Evolutionary conservation across 2,888 invertebrate genomes (phyloP).

Genomic region (Drosophila percnosoma): DNA sequence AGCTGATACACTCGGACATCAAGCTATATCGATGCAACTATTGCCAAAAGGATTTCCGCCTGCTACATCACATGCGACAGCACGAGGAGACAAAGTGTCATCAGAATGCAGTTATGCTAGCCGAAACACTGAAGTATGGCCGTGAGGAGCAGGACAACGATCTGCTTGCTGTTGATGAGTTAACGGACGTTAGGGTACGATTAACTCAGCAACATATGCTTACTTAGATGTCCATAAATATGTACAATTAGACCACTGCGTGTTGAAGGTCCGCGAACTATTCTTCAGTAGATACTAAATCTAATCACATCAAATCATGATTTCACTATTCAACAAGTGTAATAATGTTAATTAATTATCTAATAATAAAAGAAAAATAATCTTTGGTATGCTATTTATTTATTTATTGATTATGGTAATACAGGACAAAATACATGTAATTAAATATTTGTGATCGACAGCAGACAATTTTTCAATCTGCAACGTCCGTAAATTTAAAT

Average conservation of each 20-base stretch:
- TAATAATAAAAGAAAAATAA: background rate
- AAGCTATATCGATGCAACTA: slow-evolving; percentile 82
- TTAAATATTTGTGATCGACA: background rate
- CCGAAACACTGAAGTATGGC: slow-evolving; percentile 57
- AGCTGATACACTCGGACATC: slow-evolving; percentile 82
- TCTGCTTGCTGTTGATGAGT: slow-evolving; percentile 43
- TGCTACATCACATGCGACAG: slow-evolving; percentile 83
- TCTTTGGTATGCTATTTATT: background rate
- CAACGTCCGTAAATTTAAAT: slow-evolving; percentile 82
- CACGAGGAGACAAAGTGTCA: slow-evolving; percentile 83
- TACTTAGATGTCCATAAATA: slow-evolving; percentile 16
- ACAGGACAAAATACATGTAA: background rate
- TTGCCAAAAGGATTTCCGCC: slow-evolving; percentile 82
- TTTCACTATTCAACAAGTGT: background rate
- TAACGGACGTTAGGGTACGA: slow-evolving; percentile 45
- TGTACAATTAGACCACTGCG: slow-evolving; percentile 9
- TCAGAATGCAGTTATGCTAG: slow-evolving; percentile 77
- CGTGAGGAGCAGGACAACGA: slow-evolving; percentile 55
- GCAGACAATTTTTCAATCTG: slow-evolving; percentile 32
- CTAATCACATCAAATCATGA: slow-evolving; percentile 2
- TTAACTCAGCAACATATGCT: slow-evolving; percentile 35
- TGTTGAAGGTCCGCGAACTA: slow-evolving; percentile 13
- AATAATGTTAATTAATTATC: background rate
- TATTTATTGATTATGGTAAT: background rate
- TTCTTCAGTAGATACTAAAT: slow-evolving; percentile 20